A percentile compares a stretch with the other conserved stretches of the same genome.
Conservation (phyloP, 1,140 invertebrate genomes). For the Tetramorium parvispinum region DNA sequence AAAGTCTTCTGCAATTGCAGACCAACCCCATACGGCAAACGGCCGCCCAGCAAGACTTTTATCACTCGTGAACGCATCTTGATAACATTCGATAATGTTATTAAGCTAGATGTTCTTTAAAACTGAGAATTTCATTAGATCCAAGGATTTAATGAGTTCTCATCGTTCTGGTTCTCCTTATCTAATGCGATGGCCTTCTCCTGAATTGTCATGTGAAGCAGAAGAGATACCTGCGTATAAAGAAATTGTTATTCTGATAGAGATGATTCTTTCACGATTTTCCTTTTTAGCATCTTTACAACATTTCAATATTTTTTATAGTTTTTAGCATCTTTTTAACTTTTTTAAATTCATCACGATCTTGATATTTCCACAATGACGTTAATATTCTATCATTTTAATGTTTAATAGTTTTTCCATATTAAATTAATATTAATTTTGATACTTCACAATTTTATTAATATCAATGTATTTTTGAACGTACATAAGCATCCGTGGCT, state of each 20-base stretch:
- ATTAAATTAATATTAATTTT: conserved; percentile 21
- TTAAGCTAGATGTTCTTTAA: conserved; percentile 7
- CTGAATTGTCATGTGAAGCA: conserved; percentile 77
- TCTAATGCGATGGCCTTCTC: conserved; percentile 64
- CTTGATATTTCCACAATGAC: background rate
- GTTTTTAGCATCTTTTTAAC: too few species aligned
- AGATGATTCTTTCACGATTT: too few species aligned
- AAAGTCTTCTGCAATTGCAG: conserved; percentile 88
- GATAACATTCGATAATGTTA: background rate
- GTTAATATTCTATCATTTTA: background rate
- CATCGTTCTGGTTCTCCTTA: background rate
- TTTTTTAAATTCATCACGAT: background rate
- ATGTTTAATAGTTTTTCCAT: conserved; percentile 15
- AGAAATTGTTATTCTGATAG: background rate
- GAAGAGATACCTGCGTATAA: conserved; percentile 79
- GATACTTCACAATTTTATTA: conserved; percentile 55
- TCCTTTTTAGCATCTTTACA: too few species aligned
- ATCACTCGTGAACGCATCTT: conserved; percentile 81
- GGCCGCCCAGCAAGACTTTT: conserved; percentile 87
- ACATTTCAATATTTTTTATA: too few species aligned
- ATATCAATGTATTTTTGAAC: conserved; percentile 64
- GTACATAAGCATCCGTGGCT: conserved; percentile 89
- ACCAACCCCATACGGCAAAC: conserved; percentile 87
- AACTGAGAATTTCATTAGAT: background rate
- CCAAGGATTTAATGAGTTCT: background rate